These are phyloP conservation scores for Aleiodes leptofemur DNA, from an alignment of 2,888 invertebrate genomes.

Conservation along the genomic window DNA sequence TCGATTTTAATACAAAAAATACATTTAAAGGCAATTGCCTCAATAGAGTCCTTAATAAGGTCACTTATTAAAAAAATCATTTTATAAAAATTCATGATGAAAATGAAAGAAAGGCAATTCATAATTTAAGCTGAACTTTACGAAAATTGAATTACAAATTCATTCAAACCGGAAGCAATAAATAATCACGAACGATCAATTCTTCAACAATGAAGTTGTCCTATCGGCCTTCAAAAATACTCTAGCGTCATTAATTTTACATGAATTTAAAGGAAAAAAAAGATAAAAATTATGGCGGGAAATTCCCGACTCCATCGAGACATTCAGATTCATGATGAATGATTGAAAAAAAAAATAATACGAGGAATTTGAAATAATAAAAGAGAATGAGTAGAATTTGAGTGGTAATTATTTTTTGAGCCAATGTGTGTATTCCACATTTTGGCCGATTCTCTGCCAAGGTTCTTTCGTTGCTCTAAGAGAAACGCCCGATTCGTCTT, in stretches of 20 bases:
- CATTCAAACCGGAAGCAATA: conserved; percentile 1
- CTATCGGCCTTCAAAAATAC: conserved; percentile 18
- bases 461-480: conserved; percentile 11
- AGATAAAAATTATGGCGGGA: too few species aligned
- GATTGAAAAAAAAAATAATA: not conserved
- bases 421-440: conserved; percentile 19
- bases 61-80: too few species aligned
- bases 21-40: too few species aligned
- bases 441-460: conserved; percentile 26
- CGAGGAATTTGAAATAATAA: not conserved
- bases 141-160: conserved; percentile 27
- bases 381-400: not conserved
- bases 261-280: not conserved
- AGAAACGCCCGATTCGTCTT: conserved; percentile 26
- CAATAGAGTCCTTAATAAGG: too few species aligned
- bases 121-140: not conserved
- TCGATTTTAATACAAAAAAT: too few species aligned
- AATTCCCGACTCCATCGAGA: not conserved
- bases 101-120: too few species aligned
- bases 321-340: not conserved
- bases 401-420: conserved; percentile 31
- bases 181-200: conserved; percentile 13
- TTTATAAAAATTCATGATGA: too few species aligned
- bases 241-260: not conserved
- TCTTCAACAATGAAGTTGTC: conserved; percentile 5